These are phyloP conservation scores for Salvelinus alpinus DNA, from an alignment of 2,113 vertebrate species.

Conservation along the genomic window DNA sequence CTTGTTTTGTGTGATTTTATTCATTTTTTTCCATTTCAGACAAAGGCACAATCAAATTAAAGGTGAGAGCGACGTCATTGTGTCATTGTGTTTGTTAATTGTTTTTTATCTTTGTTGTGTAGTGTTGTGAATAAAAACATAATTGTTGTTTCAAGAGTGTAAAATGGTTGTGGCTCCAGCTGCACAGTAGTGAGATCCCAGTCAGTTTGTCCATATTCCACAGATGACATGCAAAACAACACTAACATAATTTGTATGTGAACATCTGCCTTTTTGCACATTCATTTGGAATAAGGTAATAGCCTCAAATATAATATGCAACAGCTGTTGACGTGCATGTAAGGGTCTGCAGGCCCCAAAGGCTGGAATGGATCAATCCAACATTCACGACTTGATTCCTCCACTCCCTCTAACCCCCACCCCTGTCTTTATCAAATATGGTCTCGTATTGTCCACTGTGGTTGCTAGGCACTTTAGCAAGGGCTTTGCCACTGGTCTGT, in stretches of 20 bases:
- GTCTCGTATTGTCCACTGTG: constrained; percentile 19
- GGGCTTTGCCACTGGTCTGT: neutral
- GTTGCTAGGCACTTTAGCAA: constrained; percentile 22
- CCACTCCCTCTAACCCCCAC: neutral
- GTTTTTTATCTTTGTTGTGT: neutral
- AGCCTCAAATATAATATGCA: constrained; percentile 64
- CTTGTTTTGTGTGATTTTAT: constrained; percentile 3
- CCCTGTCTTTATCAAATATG: constrained; percentile 40
- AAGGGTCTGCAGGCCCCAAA: constrained; percentile 56
- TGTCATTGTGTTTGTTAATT: neutral
- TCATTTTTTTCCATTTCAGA: constrained; percentile 72
- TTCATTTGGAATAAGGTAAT: constrained; percentile 72
- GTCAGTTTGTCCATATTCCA: constrained; percentile 58
- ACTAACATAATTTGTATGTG: constrained; percentile 64
- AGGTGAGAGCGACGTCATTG: constrained; percentile 76
- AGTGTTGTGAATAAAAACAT: neutral
- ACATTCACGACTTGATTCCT: constrained; percentile 54
- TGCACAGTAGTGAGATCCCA: constrained; percentile 61
- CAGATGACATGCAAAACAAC: constrained; percentile 64
- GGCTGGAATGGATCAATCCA: constrained; percentile 68
- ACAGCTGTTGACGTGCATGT: constrained; percentile 72
- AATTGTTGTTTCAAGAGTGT: constrained; percentile 28
- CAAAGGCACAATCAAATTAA: constrained; percentile 88
- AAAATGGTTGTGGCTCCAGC: constrained; percentile 46
- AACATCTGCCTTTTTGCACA: constrained; percentile 69